These are phyloP conservation scores for Incurvaria masculella DNA, from an alignment of 2,888 invertebrate genomes.

Conservation along the genomic window DNA sequence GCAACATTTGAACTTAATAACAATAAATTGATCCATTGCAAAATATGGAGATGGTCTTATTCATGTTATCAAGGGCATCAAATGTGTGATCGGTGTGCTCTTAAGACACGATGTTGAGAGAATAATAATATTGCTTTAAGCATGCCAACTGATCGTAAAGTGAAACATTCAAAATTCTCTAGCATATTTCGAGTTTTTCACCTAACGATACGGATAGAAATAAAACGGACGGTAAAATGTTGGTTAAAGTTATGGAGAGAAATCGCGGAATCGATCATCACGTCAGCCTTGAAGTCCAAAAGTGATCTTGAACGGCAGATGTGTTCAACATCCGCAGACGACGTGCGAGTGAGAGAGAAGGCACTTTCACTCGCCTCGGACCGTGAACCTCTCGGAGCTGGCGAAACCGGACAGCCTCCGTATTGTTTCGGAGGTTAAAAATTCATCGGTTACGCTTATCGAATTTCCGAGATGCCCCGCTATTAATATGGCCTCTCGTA, in stretches of 20 bases:
- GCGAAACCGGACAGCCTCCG: neutral
- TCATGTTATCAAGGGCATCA: too few relatives aligned
- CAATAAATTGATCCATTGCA: neutral
- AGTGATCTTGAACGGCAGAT: neutral
- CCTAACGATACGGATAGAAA: too few relatives aligned
- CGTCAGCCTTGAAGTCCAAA: neutral
- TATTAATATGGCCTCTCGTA: neutral
- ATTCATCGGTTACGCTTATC: neutral
- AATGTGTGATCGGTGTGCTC: neutral
- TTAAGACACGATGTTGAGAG: neutral
- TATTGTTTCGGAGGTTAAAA: neutral
- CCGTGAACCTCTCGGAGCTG: neutral
- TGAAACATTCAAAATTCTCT: too few relatives aligned
- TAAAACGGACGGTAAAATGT: too few relatives aligned
- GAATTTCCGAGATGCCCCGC: neutral
- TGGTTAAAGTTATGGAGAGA: neutral
- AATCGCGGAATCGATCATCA: neutral
- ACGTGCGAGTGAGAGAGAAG: neutral
- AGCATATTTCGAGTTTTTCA: too few relatives aligned
- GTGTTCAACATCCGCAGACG: neutral
- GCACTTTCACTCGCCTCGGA: neutral
- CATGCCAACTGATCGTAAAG: too few relatives aligned
- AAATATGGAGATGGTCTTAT: neutral
- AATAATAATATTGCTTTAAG: too few relatives aligned
- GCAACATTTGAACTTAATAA: neutral